Percentiles rank a stretch among this genome's conserved stretches.
Evolutionary conservation across 2,888 invertebrate species (phyloP).

Genomic region (Noctua janthina): DNA sequence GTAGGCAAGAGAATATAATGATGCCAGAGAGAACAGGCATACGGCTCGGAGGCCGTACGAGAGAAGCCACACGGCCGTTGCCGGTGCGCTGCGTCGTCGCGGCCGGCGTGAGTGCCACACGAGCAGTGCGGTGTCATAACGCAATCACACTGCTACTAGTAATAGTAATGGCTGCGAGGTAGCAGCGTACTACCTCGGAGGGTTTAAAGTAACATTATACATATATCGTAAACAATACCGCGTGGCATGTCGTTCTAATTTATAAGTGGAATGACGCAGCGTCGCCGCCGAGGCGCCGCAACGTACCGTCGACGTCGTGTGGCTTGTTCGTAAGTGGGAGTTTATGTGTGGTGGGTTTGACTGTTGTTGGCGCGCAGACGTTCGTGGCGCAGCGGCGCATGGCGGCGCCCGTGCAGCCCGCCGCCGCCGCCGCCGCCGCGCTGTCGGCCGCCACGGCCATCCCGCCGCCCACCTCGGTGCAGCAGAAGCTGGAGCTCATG

Average conservation of each 20-base stretch:
- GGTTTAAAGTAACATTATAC: not conserved
- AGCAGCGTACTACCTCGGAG: not conserved
- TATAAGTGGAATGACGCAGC: not conserved
- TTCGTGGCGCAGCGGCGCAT: constrained; percentile 88
- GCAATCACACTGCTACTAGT: not conserved
- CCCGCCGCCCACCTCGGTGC: constrained; percentile 87
- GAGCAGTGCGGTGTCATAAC: not conserved
- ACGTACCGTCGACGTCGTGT: not conserved
- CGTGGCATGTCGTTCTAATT: not conserved
- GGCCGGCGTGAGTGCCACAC: not conserved
- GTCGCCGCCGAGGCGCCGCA: not conserved
- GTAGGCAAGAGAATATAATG: not conserved
- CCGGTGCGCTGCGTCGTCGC: not conserved
- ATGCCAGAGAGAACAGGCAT: not conserved
- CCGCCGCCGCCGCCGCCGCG: constrained; percentile 87
- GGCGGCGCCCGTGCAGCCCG: constrained; percentile 88
- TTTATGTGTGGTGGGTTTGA: not conserved
- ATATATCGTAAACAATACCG: not conserved
- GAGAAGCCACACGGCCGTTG: not conserved
- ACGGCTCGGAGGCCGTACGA: not conserved
- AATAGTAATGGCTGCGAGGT: not conserved
- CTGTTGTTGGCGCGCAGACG: constrained; percentile 73
- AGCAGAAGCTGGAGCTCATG: constrained; percentile 87
- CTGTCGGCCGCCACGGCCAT: constrained; percentile 88
- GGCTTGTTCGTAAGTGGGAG: not conserved